phyloP scores from a whole-genome alignment of 2,113 vertebrate genomes.

The Poeciliopsis retropinna region DNA sequence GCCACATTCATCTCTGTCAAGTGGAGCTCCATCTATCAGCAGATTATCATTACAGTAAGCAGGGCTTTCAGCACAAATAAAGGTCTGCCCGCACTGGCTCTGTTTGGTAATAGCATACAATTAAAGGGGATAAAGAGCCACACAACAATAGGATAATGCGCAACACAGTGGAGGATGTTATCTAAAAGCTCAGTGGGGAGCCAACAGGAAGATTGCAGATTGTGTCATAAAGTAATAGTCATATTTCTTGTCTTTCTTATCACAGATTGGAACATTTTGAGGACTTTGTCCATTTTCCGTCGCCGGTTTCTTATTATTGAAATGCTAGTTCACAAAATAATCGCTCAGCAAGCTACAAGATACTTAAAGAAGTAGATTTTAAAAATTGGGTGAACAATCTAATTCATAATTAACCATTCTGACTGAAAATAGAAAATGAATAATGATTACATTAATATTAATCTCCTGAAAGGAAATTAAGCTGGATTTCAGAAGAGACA shows the following conservation, averaged over 20 bases:
- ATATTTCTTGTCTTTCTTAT: not conserved
- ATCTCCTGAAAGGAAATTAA: not conserved
- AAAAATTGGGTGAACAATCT: not conserved
- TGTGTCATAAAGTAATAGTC: not conserved
- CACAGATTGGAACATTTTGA: not conserved
- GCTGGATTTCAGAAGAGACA: not conserved
- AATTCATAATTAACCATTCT: not conserved
- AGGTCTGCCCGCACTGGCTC: slow-evolving; percentile 24
- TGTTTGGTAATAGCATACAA: slow-evolving; percentile 51
- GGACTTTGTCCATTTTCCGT: not conserved
- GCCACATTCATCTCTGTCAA: slow-evolving; percentile 42
- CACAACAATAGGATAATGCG: slow-evolving; percentile 18
- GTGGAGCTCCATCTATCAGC: slow-evolving; percentile 52
- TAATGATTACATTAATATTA: not conserved
- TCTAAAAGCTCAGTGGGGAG: slow-evolving; percentile 25
- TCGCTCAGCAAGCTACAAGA: too few relatives aligned
- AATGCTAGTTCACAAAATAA: not conserved
- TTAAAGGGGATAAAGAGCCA: slow-evolving; percentile 41
- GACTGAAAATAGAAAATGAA: not conserved
- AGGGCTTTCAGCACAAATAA: slow-evolving; percentile 51
- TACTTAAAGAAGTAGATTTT: too few relatives aligned
- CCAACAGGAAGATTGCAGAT: not conserved
- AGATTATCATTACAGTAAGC: slow-evolving; percentile 48
- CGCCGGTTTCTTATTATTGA: not conserved
- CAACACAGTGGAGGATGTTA: not conserved